A percentile compares a stretch with the other conserved stretches of the same genome.
Conservation (phyloP, 92 coral and sea anemone species). For the Parazoanthus atlanticus region DNA sequence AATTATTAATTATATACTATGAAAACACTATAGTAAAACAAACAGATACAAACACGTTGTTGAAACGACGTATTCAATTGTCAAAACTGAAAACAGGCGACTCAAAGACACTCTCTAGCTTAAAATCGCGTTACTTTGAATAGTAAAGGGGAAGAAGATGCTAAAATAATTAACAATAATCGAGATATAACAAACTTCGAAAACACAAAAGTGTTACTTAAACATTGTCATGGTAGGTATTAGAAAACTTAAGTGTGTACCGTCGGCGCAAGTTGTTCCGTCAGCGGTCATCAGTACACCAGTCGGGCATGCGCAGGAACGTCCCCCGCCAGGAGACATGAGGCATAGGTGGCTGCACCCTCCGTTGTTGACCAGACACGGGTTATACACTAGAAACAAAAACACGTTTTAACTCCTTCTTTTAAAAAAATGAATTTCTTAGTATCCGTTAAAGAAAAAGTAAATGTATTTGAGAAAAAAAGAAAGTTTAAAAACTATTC, state of each 20-base stretch:
- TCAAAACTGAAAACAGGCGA: too few relatives aligned
- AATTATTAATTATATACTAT: too few relatives aligned
- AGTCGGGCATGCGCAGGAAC: conserved; percentile 60
- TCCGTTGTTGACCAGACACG: conserved; percentile 55
- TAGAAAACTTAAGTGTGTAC: conserved; percentile 12
- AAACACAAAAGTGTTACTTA: too few relatives aligned
- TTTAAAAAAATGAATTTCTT: neutral
- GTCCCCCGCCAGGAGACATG: conserved; percentile 50
- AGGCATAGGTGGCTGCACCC: conserved; percentile 65
- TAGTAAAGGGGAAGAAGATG: too few relatives aligned
- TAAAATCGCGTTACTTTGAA: too few relatives aligned
- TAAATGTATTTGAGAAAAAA: neutral
- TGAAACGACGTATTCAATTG: too few relatives aligned
- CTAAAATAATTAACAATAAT: too few relatives aligned
- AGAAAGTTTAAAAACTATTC: neutral
- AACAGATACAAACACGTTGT: too few relatives aligned
- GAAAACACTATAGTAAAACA: too few relatives aligned
- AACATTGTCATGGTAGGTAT: too few relatives aligned
- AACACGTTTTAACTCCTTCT: neutral
- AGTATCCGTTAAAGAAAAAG: neutral
- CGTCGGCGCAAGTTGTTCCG: conserved; percentile 48
- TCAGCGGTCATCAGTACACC: conserved; percentile 52
- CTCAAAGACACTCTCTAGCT: too few relatives aligned
- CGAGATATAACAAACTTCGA: too few relatives aligned
- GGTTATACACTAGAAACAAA: conserved; percentile 37